Conservation (phyloP, 2,113 vertebrate genomes). For the Semicossyphus pulcher region DNA sequence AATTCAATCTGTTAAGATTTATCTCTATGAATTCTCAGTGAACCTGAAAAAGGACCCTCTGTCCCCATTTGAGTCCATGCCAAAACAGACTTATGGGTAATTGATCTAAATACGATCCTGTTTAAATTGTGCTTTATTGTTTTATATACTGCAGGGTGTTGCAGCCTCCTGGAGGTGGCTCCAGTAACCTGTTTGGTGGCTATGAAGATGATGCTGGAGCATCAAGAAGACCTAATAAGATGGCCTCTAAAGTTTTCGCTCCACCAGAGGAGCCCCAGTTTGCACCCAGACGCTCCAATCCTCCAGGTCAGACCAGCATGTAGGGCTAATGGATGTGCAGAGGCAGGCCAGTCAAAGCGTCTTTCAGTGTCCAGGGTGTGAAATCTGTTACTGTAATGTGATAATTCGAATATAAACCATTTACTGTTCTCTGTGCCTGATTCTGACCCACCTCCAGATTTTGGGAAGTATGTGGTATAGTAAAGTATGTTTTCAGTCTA, state of each 20-base stretch:
- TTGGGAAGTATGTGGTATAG: conserved; percentile 1
- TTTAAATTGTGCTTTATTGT: not conserved
- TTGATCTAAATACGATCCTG: not conserved
- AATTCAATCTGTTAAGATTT: not conserved
- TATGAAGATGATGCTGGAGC: conserved; percentile 84
- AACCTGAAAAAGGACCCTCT: not conserved
- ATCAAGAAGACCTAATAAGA: conserved; percentile 85
- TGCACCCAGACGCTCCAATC: conserved; percentile 89
- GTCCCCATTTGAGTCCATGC: not conserved
- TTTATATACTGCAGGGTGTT: conserved; percentile 81
- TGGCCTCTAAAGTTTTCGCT: conserved; percentile 92
- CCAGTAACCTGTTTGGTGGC: conserved; percentile 88
- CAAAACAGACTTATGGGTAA: not conserved
- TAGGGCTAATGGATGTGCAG: conserved; percentile 16
- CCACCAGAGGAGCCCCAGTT: conserved; percentile 85
- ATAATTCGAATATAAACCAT: conserved; percentile 12
- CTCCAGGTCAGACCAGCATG: conserved; percentile 87
- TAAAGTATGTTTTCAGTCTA: not conserved
- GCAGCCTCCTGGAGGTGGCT: conserved; percentile 91
- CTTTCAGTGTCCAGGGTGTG: conserved; percentile 36
- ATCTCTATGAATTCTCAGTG: too few species aligned
- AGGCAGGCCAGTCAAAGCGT: conserved; percentile 17
- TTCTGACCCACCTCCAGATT: conserved; percentile 7
- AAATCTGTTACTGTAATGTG: conserved; percentile 39
- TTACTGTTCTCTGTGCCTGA: not conserved